Evolutionary conservation across 2,113 vertebrate species (phyloP), one percentile per base, ranked within the genome.

Genomic region (Neotoma lepida): DNA sequence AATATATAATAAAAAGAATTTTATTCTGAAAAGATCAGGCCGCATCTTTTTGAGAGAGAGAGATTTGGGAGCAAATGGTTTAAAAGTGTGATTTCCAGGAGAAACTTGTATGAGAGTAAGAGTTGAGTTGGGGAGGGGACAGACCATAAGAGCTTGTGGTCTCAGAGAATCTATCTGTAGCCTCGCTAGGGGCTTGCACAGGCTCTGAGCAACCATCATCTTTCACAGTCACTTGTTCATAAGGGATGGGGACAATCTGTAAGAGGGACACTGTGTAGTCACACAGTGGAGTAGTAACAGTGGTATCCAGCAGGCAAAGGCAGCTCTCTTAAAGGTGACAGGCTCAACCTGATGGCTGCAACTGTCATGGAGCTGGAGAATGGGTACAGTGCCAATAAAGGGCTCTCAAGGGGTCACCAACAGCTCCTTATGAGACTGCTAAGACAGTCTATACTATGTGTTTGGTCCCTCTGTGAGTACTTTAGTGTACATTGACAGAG

Each of bases 21-120:
- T n/a, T n/a, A n/a, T n/a, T n/a, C n/a, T n/a, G n/a, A n/a, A n/a
- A n/a, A n/a, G n/a, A 39, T 49, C 51, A 54, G 49, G 46, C 44
- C 80, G 1, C 64, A 3, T 66, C 84, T 58, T 95, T 28, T 78
- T 91, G 54, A 94, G 49, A 93, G 2, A 49, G 49, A 51, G 63
- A 12, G 26, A 63, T 89, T 93, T 73, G 22, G 35, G 17, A 76
- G 14, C 30, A 88, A 61, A 88, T 70, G 41, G 74, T 77, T 90
- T 82, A 68, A 94, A 39, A 76, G 2, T 39, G 41, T 92, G 77
- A 49, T 91, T 54, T 88, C 66, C 58, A 44, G 46, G 51, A 94
- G 77, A 80, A 70, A 41, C 30, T 20, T 24, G 0, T 70, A 76
- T 81, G 51, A 63, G 15, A 18, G 26, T 66, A 30, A 61, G 58